Percentiles rank a stretch among this genome's conserved stretches.
Conservation (phyloP, 1,140 invertebrate species). For the Brachionus paranguensis region DNA sequence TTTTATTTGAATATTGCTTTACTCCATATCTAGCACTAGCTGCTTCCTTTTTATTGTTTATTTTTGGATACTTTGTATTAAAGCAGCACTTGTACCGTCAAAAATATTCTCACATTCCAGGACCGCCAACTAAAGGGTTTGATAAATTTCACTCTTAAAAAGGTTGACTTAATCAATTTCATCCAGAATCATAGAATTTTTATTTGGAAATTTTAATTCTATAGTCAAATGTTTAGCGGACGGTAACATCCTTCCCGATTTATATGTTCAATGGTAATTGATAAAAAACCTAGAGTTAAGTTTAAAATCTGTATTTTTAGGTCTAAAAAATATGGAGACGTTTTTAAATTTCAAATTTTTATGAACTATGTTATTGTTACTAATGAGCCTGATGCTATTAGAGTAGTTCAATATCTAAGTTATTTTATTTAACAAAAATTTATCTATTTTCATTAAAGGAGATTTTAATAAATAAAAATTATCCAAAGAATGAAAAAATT, state of each 20-base stretch:
- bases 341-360: slow-evolving; percentile 22
- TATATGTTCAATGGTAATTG: slow-evolving; percentile 1
- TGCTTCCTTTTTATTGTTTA: neutral
- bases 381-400: slow-evolving; percentile 7
- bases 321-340: slow-evolving; percentile 1
- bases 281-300: neutral
- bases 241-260: neutral
- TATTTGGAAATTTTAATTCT: neutral
- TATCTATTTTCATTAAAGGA: neutral
- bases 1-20: neutral
- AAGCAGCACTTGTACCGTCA: neutral
- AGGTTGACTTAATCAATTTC: neutral
- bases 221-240: neutral
- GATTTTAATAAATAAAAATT: slow-evolving; percentile 16
- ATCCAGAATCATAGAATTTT: neutral
- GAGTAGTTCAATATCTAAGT: neutral
- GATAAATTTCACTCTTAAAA: neutral
- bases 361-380: neutral
- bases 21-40: neutral
- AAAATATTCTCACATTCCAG: slow-evolving; percentile 1
- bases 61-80: neutral
- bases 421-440: neutral
- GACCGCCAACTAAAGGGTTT: neutral
- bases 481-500: neutral
- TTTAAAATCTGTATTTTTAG: neutral